Base-by-base conservation (phyloP, 2,888 invertebrate species). In the Himalopsyche tibetana region DNA sequence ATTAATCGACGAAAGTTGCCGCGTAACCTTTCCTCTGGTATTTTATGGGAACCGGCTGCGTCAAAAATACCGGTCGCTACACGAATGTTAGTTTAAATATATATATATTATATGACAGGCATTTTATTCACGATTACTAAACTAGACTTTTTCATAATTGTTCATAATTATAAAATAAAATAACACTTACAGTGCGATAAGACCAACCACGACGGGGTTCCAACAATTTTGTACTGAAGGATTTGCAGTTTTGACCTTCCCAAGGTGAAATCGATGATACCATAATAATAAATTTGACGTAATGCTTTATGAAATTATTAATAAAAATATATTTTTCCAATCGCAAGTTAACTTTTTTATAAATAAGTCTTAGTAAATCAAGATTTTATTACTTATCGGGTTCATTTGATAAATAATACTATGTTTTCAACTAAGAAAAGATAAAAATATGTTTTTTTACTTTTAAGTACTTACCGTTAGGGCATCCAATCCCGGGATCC, bases 261-360 rank as follows among this genome's bases (percentile, higher is more conserved):
- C 91, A 93, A 93, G 93, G 93, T 92, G 93, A 93, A 90, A 79
- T 56, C 79, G 36, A n/a, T 36, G 36, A 17, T 51, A 90, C 88
- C 91, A 92, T 91, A 87, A 91, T 40, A 83, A 87, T 84, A 81
- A 63, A 19, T 63, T 63, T 63, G 63, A 63, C 63, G 11, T 63
- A 51, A 51, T 51, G 51, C 51, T 4, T 51, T 51, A 15, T 51
- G 15, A 51, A 51, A 51, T 51, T 51, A 15, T 51, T 51, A 28
- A 84, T 55, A 84, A 84, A 88, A 80, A 74, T 45, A 36, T 42
- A 45, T 55, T 11, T 83, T 2, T 19, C n/a, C 42, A 28, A 12
- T 45, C 42, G 42, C 17, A n/a, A 45, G n/a, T 5, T 42, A 80
- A 42, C 28, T 28, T 40, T 40, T 28, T 28, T 28, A 28, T 28